Percentiles rank a stretch among this genome's conserved stretches.
These are phyloP conservation scores for Oreotrochilus melanogaster DNA, from an alignment of 2,113 vertebrate genomes.

Conservation along the genomic window DNA sequence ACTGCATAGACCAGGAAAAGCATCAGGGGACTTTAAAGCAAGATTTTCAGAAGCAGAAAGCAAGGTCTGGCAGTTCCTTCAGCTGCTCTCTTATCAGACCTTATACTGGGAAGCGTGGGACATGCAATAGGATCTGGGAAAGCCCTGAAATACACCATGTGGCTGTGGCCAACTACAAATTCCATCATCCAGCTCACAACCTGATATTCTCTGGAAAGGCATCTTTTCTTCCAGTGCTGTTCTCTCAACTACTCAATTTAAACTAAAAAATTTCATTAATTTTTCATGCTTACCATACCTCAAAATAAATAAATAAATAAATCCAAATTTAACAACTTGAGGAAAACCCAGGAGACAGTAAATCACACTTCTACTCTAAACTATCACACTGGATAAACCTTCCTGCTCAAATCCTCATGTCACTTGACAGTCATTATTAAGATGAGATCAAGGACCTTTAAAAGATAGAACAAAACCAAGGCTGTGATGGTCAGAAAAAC, in stretches of 20 bases:
- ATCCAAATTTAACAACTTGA: background rate
- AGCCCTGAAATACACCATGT: background rate
- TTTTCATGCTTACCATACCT: background rate
- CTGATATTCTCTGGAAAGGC: background rate
- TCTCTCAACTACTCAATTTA: background rate
- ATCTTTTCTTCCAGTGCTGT: background rate
- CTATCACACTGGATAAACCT: background rate
- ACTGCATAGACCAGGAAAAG: background rate
- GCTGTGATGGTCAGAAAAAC: background rate
- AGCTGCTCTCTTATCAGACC: background rate
- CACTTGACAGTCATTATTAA: background rate
- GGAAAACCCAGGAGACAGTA: background rate
- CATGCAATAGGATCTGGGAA: background rate
- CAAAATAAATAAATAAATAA: background rate
- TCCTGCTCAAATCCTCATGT: background rate
- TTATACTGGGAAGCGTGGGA: background rate
- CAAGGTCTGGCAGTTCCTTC: background rate
- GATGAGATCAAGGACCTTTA: background rate
- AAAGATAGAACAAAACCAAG: background rate
- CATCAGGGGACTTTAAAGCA: background rate
- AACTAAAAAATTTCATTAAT: background rate
- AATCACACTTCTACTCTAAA: background rate
- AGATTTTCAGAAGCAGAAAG: background rate
- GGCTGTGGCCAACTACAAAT: background rate
- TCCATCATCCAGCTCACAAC: background rate